Percentiles rank a stretch among this genome's conserved stretches.
Evolutionary conservation across 2,888 invertebrate genomes (phyloP).

Genomic region (Rhodophaea formosa): DNA sequence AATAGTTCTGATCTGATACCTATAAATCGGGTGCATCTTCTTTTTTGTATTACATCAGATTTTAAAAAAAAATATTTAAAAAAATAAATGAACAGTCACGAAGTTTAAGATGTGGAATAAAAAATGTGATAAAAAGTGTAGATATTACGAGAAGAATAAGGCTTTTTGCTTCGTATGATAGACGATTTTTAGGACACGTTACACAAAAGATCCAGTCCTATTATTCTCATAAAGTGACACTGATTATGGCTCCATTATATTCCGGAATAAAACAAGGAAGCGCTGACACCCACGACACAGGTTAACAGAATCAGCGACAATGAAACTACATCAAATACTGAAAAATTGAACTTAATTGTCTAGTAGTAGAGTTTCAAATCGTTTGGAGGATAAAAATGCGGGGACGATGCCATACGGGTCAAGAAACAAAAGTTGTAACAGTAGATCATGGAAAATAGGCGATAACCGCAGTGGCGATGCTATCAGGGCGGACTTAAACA

Average conservation of each 20-base stretch:
- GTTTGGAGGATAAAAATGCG: slow-evolving; percentile 10
- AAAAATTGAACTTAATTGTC: slow-evolving; percentile 6
- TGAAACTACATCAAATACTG: slow-evolving; percentile 3
- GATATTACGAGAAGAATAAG: not conserved
- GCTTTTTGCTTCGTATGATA: not conserved
- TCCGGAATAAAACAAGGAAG: slow-evolving; percentile 15
- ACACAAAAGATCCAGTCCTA: slow-evolving; percentile 12
- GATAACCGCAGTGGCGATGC: not conserved
- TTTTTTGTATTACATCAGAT: no score
- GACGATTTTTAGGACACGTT: not conserved
- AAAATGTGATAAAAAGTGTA: no score
- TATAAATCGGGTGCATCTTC: no score
- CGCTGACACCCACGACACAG: slow-evolving; percentile 19
- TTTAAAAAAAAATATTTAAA: no score
- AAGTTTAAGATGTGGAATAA: no score
- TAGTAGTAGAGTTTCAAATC: slow-evolving; percentile 2
- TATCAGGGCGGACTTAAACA: no score
- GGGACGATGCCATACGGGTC: slow-evolving; percentile 14
- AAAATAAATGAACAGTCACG: no score
- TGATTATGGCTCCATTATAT: slow-evolving; percentile 16
- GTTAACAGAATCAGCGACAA: slow-evolving; percentile 21
- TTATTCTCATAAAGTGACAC: slow-evolving; percentile 14
- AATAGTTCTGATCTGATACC: no score
- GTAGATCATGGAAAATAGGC: not conserved
- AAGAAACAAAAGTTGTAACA: slow-evolving; percentile 14